A percentile compares a stretch with the other conserved stretches of the same genome.
Evolutionary conservation across 2,113 vertebrate species (phyloP).

Genomic region (Actenoides hombroni): DNA sequence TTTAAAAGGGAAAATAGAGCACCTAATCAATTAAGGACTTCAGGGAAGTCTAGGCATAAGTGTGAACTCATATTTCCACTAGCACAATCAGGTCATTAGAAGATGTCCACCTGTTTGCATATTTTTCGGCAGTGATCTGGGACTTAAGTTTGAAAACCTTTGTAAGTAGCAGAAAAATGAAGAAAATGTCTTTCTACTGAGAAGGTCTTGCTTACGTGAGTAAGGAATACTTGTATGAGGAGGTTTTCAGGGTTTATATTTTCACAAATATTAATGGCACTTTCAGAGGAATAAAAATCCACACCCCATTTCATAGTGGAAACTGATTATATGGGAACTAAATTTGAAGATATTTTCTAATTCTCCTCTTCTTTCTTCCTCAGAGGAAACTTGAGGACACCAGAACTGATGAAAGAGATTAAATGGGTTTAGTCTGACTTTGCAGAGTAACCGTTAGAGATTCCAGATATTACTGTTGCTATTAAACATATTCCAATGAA

Average conservation of each 20-base stretch:
- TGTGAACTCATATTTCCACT: neutral
- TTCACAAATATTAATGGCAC: neutral
- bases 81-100: neutral
- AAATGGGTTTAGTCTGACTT: constrained; percentile 42
- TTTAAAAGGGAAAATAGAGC: neutral
- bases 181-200: neutral
- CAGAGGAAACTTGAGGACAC: neutral
- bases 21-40: neutral
- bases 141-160: neutral
- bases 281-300: neutral
- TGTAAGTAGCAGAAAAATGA: neutral
- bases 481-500: constrained; percentile 30
- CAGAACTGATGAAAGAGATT: constrained; percentile 42
- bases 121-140: neutral
- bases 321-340: neutral
- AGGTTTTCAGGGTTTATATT: neutral
- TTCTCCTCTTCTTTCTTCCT: neutral
- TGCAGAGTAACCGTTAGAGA: constrained; percentile 15
- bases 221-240: neutral
- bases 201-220: rapidly evolving
- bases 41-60: neutral
- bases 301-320: neutral
- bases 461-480: constrained; percentile 11
- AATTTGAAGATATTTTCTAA: neutral
- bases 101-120: neutral